Evolutionary conservation across 1,140 invertebrate species (phyloP).

Genomic region (Drosophila teissieri): DNA sequence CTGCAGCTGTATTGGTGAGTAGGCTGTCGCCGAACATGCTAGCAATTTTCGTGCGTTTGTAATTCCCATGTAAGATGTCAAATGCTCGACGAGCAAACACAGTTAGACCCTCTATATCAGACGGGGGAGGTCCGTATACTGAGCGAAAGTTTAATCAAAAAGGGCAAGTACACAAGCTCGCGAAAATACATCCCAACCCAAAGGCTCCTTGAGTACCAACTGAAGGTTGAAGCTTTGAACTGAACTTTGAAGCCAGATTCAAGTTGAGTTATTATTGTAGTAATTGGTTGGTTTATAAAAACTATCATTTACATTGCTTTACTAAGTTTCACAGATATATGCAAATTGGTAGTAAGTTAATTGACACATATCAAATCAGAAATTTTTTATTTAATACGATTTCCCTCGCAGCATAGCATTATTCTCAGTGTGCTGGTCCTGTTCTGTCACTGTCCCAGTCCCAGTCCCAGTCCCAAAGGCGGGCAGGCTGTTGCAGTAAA

Average conservation of each 20-base stretch:
- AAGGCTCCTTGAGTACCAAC: no score
- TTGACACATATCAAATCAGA: no score
- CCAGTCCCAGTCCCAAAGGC: constrained; percentile 50
- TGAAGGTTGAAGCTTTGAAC: no score
- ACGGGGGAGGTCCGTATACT: constrained; percentile 15
- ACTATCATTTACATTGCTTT: no score
- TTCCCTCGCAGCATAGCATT: not conserved
- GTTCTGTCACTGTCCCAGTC: constrained; percentile 27
- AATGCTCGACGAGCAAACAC: constrained; percentile 61
- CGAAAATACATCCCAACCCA: no score
- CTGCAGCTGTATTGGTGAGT: constrained; percentile 36
- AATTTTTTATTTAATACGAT: no score
- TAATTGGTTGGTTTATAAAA: no score
- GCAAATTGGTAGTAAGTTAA: no score
- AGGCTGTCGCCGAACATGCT: constrained; percentile 73
- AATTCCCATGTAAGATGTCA: constrained; percentile 83
- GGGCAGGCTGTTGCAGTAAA: constrained; percentile 62
- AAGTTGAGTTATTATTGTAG: no score
- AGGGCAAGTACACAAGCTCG: no score
- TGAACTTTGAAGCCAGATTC: no score
- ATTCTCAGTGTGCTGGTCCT: not conserved
- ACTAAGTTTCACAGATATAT: no score
- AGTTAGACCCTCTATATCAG: constrained; percentile 55
- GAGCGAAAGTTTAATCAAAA: not conserved
- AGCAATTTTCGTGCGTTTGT: constrained; percentile 81